Base-by-base conservation (phyloP, 23 tunicate species). In the Styela clava region DNA sequence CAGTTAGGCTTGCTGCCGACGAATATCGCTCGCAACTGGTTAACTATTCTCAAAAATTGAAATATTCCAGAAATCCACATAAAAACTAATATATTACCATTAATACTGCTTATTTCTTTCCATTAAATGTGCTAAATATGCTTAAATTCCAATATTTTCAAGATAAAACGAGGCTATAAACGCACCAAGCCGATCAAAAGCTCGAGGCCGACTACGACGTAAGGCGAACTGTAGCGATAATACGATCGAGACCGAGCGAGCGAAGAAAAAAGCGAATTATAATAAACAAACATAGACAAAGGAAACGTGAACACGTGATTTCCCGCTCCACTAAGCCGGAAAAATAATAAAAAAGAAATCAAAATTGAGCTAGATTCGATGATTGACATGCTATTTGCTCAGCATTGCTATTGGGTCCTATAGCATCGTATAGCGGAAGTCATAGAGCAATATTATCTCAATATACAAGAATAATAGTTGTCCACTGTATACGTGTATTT, bases 181-280 rank as follows among this genome's bases (percentile, higher is more conserved):
- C 35, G 35, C 24, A 71, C 37, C 16, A 34, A 68, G 16, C 31
- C 52, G 81, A 76, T 76, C 81, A 76, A 76, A 76, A 52, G 65
- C 26, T 12, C 81, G 30, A 37, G 31, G 81, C 81, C 81, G 81
- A 76, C 81, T 25, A 52, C 64, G 81, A 44, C 81, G 24, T 21
- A 26, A 31, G 64, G 81, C 81, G 64, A 44, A 76, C 30, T 44
- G 81, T 31, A 20, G 64, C 64, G 27, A 52, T 31, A 16, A 76
- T 44, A 35, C 63, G 31, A 35, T 18, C 30, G 64, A 33, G 21
- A 33, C 65, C 26, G 81, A 18, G 44, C 35, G 19, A 25, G 27
- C 70, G 31, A 23, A 1, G 52, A 76, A 76, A 52, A 76, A 76
- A 56, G 81, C 81, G 69, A 44, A 25, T 25, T 25, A 44, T 1